Conservation (phyloP, 2,888 invertebrate genomes). For the Xylocampa areola region DNA sequence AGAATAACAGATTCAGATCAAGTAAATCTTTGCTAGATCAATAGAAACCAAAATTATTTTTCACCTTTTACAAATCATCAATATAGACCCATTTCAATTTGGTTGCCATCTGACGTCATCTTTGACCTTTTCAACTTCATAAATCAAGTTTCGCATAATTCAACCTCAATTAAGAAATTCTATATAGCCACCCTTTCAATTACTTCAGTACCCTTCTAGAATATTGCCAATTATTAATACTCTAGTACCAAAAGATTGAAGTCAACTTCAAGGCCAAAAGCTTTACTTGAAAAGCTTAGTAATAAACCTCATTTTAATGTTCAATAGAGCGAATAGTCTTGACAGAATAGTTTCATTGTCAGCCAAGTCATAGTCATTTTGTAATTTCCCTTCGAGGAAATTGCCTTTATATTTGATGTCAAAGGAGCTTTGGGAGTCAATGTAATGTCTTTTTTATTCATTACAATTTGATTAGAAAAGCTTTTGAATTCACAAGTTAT, state of each 20-base stretch:
- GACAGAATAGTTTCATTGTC: conserved; percentile 69
- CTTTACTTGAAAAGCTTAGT: conserved; percentile 28
- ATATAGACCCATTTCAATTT: background rate
- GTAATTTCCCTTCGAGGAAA: conserved; percentile 83
- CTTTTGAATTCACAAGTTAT: conserved; percentile 17
- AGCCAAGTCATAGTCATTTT: conserved; percentile 66
- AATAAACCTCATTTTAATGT: conserved; percentile 51
- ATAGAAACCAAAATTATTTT: background rate
- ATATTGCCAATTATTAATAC: conserved; percentile 22
- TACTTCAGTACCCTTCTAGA: conserved; percentile 16
- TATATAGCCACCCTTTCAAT: conserved; percentile 24
- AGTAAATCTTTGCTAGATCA: too few relatives aligned
- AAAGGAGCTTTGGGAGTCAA: conserved; percentile 57
- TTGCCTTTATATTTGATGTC: conserved; percentile 71
- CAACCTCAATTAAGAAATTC: conserved; percentile 32
- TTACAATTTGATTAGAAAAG: conserved; percentile 19
- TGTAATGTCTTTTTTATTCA: conserved; percentile 51
- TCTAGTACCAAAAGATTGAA: conserved; percentile 30
- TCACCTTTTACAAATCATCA: background rate
- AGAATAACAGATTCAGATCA: too few relatives aligned
- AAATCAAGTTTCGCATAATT: conserved; percentile 36
- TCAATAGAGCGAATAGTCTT: conserved; percentile 60
- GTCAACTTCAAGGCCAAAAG: conserved; percentile 12
- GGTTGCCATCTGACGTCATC: conserved; percentile 13
- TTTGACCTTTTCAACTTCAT: conserved; percentile 12